phyloP scores from a whole-genome alignment of 1,140 invertebrate genomes.

The Drosophila seguyi region DNA sequence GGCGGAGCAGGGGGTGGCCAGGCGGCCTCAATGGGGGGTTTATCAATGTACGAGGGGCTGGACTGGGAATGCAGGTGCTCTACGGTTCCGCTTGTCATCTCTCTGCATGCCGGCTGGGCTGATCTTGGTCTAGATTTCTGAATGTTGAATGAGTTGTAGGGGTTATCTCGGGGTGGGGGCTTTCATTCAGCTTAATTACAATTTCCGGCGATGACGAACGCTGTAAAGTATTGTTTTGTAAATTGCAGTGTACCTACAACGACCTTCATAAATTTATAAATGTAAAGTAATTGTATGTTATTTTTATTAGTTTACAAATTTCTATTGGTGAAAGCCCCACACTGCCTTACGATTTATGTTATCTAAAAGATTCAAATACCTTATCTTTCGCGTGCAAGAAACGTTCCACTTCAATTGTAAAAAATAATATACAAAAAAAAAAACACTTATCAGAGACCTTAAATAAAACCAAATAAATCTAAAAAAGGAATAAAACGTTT shows the following conservation, averaged over 20 bases:
- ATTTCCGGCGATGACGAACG: slow-evolving; percentile 15
- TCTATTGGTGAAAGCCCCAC: not conserved
- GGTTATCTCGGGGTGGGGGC: slow-evolving; percentile 28
- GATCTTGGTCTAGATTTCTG: slow-evolving; percentile 36
- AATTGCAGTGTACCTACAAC: slow-evolving; percentile 7
- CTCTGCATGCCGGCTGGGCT: slow-evolving; percentile 32
- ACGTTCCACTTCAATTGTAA: not conserved
- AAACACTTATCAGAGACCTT: not conserved
- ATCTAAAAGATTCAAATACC: not conserved
- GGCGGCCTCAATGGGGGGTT: slow-evolving; percentile 48
- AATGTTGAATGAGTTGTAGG: slow-evolving; percentile 20
- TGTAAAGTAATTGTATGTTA: not conserved
- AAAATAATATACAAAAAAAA: not conserved
- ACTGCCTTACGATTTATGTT: not conserved
- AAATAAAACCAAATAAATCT: not conserved
- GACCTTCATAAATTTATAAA: too few relatives aligned
- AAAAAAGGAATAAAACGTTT: not conserved
- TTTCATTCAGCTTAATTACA: slow-evolving; percentile 24
- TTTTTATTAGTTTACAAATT: too few relatives aligned
- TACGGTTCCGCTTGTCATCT: slow-evolving; percentile 31
- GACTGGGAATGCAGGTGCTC: slow-evolving; percentile 45
- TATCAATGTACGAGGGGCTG: slow-evolving; percentile 45
- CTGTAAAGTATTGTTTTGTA: not conserved
- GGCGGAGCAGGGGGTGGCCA: slow-evolving; percentile 14
- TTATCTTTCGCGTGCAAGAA: not conserved